Conservation (phyloP, 30 jellyfish, hydroid and myxozoan genomes). For the Chironex yamaguchii region DNA sequence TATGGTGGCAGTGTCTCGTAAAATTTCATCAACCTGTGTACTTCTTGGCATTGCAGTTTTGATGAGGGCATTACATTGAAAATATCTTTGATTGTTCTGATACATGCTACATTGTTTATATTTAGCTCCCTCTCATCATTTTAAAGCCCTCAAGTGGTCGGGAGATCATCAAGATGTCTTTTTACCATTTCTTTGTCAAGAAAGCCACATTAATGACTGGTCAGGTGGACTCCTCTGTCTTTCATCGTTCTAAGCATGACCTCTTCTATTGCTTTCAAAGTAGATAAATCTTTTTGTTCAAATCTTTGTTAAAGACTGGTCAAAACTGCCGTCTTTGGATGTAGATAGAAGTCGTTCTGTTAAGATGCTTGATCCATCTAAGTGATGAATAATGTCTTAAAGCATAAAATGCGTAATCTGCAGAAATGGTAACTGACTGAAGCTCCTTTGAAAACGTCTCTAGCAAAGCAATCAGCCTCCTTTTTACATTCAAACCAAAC, state of each 20-base stretch:
- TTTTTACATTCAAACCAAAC: conserved; percentile 13
- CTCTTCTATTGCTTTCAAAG: neutral
- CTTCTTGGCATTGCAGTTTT: neutral
- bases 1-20: neutral
- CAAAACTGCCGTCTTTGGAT: neutral
- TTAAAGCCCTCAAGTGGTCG: neutral
- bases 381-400: neutral
- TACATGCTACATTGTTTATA: neutral
- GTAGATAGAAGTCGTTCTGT: conserved; percentile 40
- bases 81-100: neutral
- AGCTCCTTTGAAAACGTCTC: conserved; percentile 31
- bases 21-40: neutral
- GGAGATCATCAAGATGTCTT: neutral
- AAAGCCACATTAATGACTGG: neutral
- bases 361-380: conserved; percentile 17
- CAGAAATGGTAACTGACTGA: conserved; percentile 33
- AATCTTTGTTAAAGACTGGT: conserved; percentile 34
- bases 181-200: neutral
- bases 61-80: neutral
- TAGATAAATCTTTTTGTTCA: conserved; percentile 8
- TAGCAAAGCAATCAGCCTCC: conserved; percentile 28
- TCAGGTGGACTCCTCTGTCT: neutral
- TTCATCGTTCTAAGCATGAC: neutral
- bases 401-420: conserved; percentile 17
- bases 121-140: neutral